Evolutionary conservation across 1,140 invertebrate genomes (phyloP).

Genomic region (Atta texana): DNA sequence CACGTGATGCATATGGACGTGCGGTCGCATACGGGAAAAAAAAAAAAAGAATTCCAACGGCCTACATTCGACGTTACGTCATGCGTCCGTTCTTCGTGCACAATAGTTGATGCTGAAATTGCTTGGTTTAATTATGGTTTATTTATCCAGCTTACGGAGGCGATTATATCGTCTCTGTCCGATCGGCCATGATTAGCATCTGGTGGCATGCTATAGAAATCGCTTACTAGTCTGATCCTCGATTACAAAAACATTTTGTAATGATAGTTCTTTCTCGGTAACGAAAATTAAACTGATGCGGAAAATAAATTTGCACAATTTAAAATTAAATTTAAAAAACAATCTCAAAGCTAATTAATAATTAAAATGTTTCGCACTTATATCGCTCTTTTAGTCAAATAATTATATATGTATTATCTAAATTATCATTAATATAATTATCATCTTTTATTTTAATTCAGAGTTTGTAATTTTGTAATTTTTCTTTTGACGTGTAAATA

Average conservation of each 20-base stretch:
- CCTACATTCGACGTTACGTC: constrained; percentile 50
- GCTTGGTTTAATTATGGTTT: constrained; percentile 41
- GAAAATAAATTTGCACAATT: neutral
- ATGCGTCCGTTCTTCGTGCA: constrained; percentile 37
- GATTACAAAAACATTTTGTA: constrained; percentile 47
- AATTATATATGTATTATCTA: neutral
- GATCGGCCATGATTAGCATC: constrained; percentile 46
- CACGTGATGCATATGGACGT: constrained; percentile 36
- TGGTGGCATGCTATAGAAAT: constrained; percentile 27
- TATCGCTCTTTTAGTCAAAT: neutral
- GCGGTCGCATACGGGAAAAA: constrained; percentile 34
- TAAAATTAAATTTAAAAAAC: neutral
- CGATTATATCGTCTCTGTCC: constrained; percentile 44
- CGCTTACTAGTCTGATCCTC: neutral
- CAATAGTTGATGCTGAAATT: constrained; percentile 57
- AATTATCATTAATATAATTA: neutral
- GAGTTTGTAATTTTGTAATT: neutral
- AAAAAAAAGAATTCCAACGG: constrained; percentile 47
- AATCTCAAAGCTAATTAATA: constrained; percentile 9
- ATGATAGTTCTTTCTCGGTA: constrained; percentile 12
- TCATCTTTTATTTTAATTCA: neutral
- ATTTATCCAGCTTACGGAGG: constrained; percentile 28
- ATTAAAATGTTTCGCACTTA: constrained; percentile 6
- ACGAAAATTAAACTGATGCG: neutral
- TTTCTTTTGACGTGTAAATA: neutral